Base-by-base conservation (phyloP, 2,797 vertebrate genomes). In the Periparus ater region DNA sequence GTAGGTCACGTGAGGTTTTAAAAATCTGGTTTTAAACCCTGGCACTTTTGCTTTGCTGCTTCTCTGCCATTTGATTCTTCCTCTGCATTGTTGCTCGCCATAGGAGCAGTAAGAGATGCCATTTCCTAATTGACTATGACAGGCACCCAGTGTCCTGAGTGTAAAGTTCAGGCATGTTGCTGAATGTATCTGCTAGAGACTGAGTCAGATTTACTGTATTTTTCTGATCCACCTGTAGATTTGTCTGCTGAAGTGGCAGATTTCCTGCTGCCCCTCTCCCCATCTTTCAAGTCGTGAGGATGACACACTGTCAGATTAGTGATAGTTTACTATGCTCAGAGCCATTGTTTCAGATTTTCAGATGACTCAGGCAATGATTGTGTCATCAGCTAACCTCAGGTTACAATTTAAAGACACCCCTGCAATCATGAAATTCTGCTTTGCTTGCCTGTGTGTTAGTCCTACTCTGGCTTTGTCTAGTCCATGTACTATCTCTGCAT, bases 211-310 rank as follows among this genome's bases (percentile, higher is more conserved):
- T 95, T 80, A 73, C 89, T 45, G 38, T 74, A 53, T n/a, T 89
- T 67, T 40, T 78, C 50, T 92, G 34, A 53, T 90, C 85, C 87
- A 88, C 85, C 89, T 75, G 1, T 2, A 19, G 47, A 55, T 40
- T 13, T 78, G 66, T 62, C 66, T 89, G 92, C 93, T 95, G 92
- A 95, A 85, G 85, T 30, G 48, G 83, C 85, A 94, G 70, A 92
- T 93, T 88, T 68, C 29, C 42, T 73, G 40, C 55, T 3, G 2
- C 55, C 53, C 47, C 38, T 48, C 54, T 92, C 36, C 36, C 26
- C 20, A 7, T 87, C 57, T 67, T 60, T 60, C 58, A 71, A 74
- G 66, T 88, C 70, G 65, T 42, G 62, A 83, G 48, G 34, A 73
- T 90, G 94, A 91, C 48, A 73, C 45, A n/a, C 67, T 81, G 30